Percentiles rank a stretch among this genome's conserved stretches.
phyloP scores from a whole-genome alignment of 2,888 invertebrate species.

The Monopis laevigella region DNA sequence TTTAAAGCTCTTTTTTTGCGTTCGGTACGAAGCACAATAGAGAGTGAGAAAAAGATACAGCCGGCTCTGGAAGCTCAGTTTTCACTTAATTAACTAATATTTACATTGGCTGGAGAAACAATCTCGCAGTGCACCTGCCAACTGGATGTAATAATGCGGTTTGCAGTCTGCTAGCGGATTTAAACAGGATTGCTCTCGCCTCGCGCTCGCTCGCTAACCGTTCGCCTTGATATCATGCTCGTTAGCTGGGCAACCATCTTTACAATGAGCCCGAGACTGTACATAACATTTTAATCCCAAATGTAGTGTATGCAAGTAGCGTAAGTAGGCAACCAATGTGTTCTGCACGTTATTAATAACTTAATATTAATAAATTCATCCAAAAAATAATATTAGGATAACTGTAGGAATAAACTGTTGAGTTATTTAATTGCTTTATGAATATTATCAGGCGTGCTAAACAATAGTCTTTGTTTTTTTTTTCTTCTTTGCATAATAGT shows the following conservation, averaged over 20 bases:
- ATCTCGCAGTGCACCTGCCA: conserved; percentile 49
- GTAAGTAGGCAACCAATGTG: too few relatives aligned
- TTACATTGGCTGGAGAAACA: conserved; percentile 55
- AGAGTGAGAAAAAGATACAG: background rate
- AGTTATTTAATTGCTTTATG: too few relatives aligned
- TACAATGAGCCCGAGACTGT: conserved; percentile 6
- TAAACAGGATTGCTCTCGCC: conserved; percentile 4
- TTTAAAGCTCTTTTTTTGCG: background rate
- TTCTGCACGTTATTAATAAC: too few relatives aligned
- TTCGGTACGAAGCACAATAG: background rate
- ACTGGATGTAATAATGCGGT: conserved; percentile 18
- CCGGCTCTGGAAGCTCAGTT: conserved; percentile 27
- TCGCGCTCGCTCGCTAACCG: conserved; percentile 9
- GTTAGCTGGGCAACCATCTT: conserved; percentile 10
- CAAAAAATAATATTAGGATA: too few relatives aligned
- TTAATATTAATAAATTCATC: too few relatives aligned
- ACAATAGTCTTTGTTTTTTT: too few relatives aligned
- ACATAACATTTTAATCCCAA: too few relatives aligned
- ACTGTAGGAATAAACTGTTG: too few relatives aligned
- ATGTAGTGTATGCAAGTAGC: too few relatives aligned
- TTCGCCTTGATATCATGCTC: conserved; percentile 8
- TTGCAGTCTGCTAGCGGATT: conserved; percentile 1
- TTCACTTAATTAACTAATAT: conserved; percentile 65
- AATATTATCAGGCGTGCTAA: too few relatives aligned
- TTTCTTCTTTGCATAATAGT: too few relatives aligned